Conservation (phyloP, 2,888 invertebrate genomes). For the Morpho deidamia region DNA sequence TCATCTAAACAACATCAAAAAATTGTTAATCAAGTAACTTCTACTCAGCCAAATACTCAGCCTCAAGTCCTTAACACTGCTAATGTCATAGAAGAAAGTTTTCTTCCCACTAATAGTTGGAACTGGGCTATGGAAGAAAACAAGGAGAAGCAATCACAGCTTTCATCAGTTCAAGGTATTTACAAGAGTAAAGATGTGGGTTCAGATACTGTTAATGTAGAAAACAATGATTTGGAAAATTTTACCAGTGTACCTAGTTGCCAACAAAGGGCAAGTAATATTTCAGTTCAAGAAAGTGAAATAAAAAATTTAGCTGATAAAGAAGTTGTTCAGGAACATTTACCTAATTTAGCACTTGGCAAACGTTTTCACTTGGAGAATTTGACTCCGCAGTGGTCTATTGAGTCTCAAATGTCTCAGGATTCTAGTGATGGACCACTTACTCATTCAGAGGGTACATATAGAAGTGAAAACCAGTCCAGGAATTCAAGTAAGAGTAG, state of each 20-base stretch:
- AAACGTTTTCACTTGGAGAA: constrained; percentile 62
- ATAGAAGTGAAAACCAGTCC: constrained; percentile 78
- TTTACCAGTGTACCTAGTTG: constrained; percentile 26
- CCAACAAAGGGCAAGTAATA: constrained; percentile 32
- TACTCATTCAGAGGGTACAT: constrained; percentile 80
- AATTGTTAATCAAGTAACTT: constrained; percentile 28
- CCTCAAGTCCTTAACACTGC: constrained; percentile 51
- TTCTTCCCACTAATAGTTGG: constrained; percentile 78
- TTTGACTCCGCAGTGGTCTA: constrained; percentile 81
- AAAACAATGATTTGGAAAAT: neutral
- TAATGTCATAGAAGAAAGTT: constrained; percentile 78
- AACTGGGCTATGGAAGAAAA: constrained; percentile 80
- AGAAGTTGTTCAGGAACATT: constrained; percentile 56
- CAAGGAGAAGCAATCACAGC: constrained; percentile 36
- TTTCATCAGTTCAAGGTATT: constrained; percentile 18
- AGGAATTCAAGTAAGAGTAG: constrained; percentile 71
- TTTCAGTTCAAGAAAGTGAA: constrained; percentile 39
- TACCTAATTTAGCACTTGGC: constrained; percentile 65
- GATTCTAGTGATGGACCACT: constrained; percentile 81
- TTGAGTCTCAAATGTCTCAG: constrained; percentile 82
- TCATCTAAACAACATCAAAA: constrained; percentile 54
- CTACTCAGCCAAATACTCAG: constrained; percentile 27
- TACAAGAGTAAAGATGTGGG: constrained; percentile 30
- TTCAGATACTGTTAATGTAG: neutral
- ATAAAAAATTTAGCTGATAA: constrained; percentile 57